Base-by-base conservation (phyloP, 2,888 invertebrate species). In the Nymphalis polychloros region DNA sequence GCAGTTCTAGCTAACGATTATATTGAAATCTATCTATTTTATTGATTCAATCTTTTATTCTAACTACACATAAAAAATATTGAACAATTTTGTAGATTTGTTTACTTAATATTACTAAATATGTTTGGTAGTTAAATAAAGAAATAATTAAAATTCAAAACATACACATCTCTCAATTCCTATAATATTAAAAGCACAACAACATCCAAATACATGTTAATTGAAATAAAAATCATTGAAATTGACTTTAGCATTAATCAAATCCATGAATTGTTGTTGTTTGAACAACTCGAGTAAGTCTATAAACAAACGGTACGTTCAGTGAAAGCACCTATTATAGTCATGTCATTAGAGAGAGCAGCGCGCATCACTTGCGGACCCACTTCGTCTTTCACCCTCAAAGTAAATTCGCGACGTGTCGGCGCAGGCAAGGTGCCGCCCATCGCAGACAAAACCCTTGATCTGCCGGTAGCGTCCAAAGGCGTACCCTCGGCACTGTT, bases 261-360 rank as follows among this genome's bases (percentile, higher is more conserved):
- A 52, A 52, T 50, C 35, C 59, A 17, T 59, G 19, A 35, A 57
- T 57, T 41, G 35, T 57, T 13, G 13, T 16, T 55, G 31, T 57
- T 19, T 10, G 13, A 57, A 31, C 53, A 55, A 31, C 53, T 16
- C 17, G 8, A 55, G 27, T 31, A 7, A 31, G 27, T 85, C 85
- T 90, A 92, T 86, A 90, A 84, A 73, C 90, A 89, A 62, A 90
- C 91, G 60, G 86, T 84, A 57, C 86, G 87, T 77, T 92, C 92
- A 16, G 91, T 92, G 74, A 92, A 91, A 55, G 90, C 92, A 46
- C 91, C 91, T 19, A 91, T 77, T 69, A 92, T 80, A 57, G 81
- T 86, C 85, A 92, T 87, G 77, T 92, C 92, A 47, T 79, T 77
- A 53, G 86, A 81, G 41, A 92, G 85, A 19, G 89, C 88, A 27